phyloP scores from a whole-genome alignment of 2,113 vertebrate species.

The Balaeniceps rex region DNA sequence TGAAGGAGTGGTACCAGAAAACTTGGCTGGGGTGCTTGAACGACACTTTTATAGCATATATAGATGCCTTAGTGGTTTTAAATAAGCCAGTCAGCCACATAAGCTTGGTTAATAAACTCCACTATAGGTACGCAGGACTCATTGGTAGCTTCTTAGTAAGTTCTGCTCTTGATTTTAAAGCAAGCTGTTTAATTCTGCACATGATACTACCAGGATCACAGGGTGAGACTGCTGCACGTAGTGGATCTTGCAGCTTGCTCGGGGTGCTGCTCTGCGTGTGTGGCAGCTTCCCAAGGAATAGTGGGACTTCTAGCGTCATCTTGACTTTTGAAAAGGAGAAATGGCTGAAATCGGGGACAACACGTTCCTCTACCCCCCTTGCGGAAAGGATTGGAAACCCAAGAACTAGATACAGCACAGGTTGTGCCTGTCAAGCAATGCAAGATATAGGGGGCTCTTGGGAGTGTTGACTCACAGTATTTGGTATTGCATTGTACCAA shows the following conservation, averaged over 20 bases:
- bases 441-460: background rate
- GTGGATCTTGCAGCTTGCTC: background rate
- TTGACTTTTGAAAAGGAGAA: background rate
- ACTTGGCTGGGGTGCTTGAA: background rate
- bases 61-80: background rate
- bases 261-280: background rate
- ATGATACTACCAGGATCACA: background rate
- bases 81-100: background rate
- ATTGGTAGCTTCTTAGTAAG: background rate
- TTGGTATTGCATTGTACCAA: background rate
- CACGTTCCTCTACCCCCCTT: rapidly evolving
- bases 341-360: background rate
- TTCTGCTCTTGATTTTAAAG: background rate
- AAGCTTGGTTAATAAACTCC: background rate
- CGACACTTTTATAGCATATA: background rate
- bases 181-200: background rate
- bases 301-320: background rate
- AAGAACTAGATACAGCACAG: background rate
- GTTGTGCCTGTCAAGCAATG: background rate
- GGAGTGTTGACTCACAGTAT: background rate
- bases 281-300: background rate
- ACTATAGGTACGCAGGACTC: background rate
- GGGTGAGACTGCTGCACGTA: background rate
- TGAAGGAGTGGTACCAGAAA: background rate
- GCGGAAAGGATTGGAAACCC: background rate